These are phyloP conservation scores for Molothrus ater DNA, from an alignment of 2,797 vertebrate genomes.

Conservation along the genomic window DNA sequence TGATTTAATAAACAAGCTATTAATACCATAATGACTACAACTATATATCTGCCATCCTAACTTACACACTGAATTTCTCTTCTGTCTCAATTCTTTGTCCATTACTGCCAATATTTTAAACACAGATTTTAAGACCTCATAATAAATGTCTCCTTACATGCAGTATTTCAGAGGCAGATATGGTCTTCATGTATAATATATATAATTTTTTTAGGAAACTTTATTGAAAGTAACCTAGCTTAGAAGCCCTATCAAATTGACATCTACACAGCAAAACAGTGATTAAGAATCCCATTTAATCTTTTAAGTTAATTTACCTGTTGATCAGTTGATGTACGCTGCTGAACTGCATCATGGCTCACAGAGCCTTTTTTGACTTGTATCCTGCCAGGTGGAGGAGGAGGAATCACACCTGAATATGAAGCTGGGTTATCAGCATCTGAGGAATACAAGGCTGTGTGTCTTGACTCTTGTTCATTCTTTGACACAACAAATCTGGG, in stretches of 20 bases:
- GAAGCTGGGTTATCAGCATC: conserved; percentile 90
- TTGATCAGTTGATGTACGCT: conserved; percentile 85
- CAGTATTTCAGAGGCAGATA: not conserved
- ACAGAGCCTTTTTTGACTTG: conserved; percentile 90
- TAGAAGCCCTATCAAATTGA: not conserved
- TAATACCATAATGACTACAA: not conserved
- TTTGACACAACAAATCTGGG: conserved; percentile 93
- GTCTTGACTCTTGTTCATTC: conserved; percentile 92
- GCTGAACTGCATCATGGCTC: conserved; percentile 88
- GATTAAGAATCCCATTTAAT: not conserved
- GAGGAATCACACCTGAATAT: conserved; percentile 93
- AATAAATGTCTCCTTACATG: not conserved
- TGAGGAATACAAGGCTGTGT: conserved; percentile 84
- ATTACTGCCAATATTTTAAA: not conserved
- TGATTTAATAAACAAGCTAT: not conserved
- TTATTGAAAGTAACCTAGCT: not conserved
- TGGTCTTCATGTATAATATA: not conserved
- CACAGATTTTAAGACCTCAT: not conserved
- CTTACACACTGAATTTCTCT: not conserved
- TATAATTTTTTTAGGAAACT: not conserved
- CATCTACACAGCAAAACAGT: not conserved
- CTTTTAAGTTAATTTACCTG: conserved; percentile 80
- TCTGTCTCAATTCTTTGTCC: not conserved
- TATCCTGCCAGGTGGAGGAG: conserved; percentile 88
- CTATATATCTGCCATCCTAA: not conserved